Evolutionary conservation across 2,113 vertebrate genomes (phyloP), one percentile per base, ranked within the genome.

Genomic region (Proteles cristata): DNA sequence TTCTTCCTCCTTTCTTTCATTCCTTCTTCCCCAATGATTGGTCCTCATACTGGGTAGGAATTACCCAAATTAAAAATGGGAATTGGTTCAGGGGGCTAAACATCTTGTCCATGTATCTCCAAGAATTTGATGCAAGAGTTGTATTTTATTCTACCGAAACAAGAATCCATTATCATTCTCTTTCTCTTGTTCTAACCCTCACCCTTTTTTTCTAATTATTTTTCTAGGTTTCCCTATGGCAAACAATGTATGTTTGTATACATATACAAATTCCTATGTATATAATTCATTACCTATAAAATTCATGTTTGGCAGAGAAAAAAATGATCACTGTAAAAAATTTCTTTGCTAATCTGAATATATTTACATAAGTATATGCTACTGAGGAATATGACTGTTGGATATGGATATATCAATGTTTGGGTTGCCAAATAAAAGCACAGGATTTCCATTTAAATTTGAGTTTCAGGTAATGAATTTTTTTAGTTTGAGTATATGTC

Each of bases 301-400:
- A 77, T 74, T 86, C 17, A 25, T 76, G 33, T 39, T 35, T 91
- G 26, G 53, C 17, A 33, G 63, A 71, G 25, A 50, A 92, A 88
- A 88, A 94, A 84, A 31, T 63, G 33, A 92, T 53, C 28, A 92
- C 9, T 35, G 16, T 79, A 79, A 95, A 82, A 76, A 43, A 11
- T 14, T 71, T 77, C 86, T 86, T 91, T 93, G n/a, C 23, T 81
- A 66, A 69, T 87, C 28, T 95, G 33, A 90, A 33, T 85, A 65
- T 66, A 28, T 68, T 90, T 77, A 39, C 39, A 14, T 79, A n/a
- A 85, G 28, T 19, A 45, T 74, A 71, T 83, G 28, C 19, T 81
- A 76, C 65, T 66, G 26, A 96, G 68, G 33, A 88, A 63, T 48
- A 26, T 77, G 28, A 92, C 61, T 26, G 7, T 58, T 58, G 15